Evolutionary conservation across 2,888 invertebrate species (phyloP), one percentile per base, ranked within the genome.

Genomic region (Autographa pulchrina): DNA sequence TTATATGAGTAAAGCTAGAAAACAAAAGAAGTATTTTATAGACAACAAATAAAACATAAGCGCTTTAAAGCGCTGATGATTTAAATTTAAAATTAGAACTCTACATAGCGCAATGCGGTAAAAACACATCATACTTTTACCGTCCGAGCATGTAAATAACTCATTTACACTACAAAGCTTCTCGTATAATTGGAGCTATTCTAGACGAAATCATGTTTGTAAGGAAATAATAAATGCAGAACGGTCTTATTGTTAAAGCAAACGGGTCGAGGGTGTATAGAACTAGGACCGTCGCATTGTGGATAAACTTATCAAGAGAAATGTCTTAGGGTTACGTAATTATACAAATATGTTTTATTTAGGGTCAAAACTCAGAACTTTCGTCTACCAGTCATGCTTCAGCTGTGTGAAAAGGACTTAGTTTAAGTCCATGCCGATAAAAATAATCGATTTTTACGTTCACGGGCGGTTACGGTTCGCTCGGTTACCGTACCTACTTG

Each of bases 61-160:
- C 35, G 13, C 31, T 54, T 38, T 58, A 52, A 20, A 68, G 70
- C 54, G 54, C 20, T 41, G 38, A 64, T 31, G 64, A 64, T 60
- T 69, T 32, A 18, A 63, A 63, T 63, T 75, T 62, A 9, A 70
- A 70, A 63, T 61, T 6, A 18, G 54, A 62, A 64, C 31, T 14
- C 54, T 16, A 68, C 38, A 58, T 31, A 69, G 70, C 83, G 83
- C 80, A 79, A 59, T 82, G 81, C 74, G 70, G 80, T 69, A 31
- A 68, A 68, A 73, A 20, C 58, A 11, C 73, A 65, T 58, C 25
- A 52, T 43, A 65, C 41, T 62, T 65, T 65, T 61, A 48, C 54
- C 35, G 54, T 65, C 9, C 31, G 25, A 43, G 11, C 56, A 65
- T 62, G 62, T 75, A 75, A 65, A 70, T 77, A 71, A 25, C 14